A percentile compares a stretch with the other conserved stretches of the same genome.
Conservation (phyloP, 2,113 vertebrate species). For the Herpetotheres cachinnans region DNA sequence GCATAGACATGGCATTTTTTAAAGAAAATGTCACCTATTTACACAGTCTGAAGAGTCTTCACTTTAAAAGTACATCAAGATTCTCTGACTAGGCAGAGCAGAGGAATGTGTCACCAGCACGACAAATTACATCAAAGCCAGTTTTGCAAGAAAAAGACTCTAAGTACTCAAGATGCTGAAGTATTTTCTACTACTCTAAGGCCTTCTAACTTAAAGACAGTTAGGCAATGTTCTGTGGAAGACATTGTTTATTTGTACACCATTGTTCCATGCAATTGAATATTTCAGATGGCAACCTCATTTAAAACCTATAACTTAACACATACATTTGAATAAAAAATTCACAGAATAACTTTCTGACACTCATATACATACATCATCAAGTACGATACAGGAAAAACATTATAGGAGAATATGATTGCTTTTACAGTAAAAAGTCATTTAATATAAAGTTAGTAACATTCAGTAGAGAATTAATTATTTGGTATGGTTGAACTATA, state of each 20-base stretch:
- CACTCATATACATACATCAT: background rate
- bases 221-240: background rate
- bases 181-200: background rate
- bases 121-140: background rate
- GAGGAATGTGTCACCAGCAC: background rate
- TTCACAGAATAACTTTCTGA: background rate
- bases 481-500: background rate
- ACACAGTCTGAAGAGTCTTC: background rate
- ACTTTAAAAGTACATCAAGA: background rate
- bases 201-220: background rate
- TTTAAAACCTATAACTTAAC: background rate
- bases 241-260: background rate
- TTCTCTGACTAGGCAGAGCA: background rate
- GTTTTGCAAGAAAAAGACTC: background rate
- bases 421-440: background rate
- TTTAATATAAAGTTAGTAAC: background rate
- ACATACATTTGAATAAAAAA: background rate
- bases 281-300: background rate
- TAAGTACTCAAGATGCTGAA: background rate
- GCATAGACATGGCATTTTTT: background rate
- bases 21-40: conserved; percentile 27
- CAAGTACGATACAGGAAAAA: background rate
- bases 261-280: background rate
- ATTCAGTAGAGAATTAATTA: background rate
- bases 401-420: background rate